Base-by-base conservation (phyloP, 2,888 invertebrate genomes). In the Andrena bicolor region DNA sequence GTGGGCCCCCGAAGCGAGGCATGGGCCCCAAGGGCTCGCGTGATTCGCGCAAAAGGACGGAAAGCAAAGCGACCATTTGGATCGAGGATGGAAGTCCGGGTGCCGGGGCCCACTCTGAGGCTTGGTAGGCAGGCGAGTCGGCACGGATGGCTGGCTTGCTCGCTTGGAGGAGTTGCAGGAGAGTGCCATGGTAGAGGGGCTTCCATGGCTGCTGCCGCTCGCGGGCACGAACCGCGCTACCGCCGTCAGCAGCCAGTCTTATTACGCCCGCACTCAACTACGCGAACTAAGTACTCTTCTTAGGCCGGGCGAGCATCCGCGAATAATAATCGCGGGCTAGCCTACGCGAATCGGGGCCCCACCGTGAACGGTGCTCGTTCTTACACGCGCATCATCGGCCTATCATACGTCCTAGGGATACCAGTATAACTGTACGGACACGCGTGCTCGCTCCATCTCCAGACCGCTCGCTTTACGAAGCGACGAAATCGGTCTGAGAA, bases 191-290 rank as follows among this genome's bases (percentile, higher is more conserved):
- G 84, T 83, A 85, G 84, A 85, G 85, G 84, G 85, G 84, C 79
- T 83, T 83, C 83, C 84, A 80, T 84, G 82, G 81, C 77, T 88
- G 82, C 86, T 85, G 83, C 86, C 81, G 87, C 88, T 89, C 70
- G 88, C 88, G 88, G 88, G 85, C 88, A 89, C 86, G 88, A 88
- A 87, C 84, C 82, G 84, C 86, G 90, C 90, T 90, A 89, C 91
- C 87, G 88, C 90, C 90, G 87, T 88, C 89, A 89, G 89, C 89
- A 84, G 83, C 87, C 91, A 91, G 91, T 91, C 90, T 91, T 90
- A 91, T 91, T 91, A 91, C 91, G 90, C 91, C 91, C 91, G 91
- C 91, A 89, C 90, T 91, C 89, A 91, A 90, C 90, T 90, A 89
- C 88, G 91, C 90, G 90, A 89, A 90, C 87, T 89, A 90, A 90